Evolutionary conservation across 2,113 vertebrate species (phyloP), one percentile per base, ranked within the genome.

Genomic region (Panurus biarmicus): DNA sequence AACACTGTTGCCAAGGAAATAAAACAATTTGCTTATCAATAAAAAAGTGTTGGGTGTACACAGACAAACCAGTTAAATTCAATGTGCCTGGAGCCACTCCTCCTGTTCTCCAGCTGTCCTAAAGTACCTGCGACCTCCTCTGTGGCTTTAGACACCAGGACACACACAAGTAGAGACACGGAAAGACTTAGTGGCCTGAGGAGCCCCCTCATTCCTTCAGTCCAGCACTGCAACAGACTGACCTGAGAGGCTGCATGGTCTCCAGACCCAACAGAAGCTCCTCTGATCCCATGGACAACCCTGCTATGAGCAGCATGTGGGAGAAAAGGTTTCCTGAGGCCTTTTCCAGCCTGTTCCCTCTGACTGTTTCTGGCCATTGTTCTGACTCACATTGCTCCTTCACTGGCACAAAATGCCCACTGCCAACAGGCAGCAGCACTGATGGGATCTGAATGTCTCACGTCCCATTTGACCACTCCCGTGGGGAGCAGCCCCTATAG

Each of bases 1-100:
- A 95, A 89, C 91, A 94, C 47, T 12, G 45, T 91, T 33, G 16
- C 85, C 80, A 94, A 89, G 93, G 89, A 96, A 95, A 91, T 81
- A 69, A 35, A 60, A 67, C 65, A 51, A 33, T 12, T 35, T 8
- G 11, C 78, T 93, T 94, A 96, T 91, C 87, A 82, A 85, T 80
- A 76, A 44, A 25, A 25, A 77, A 64, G 23, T 12, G 25, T 31
- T 45, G 70, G 45, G 65, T 70, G 65, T 51, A 57, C 54, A 50
- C 42, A 61, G 66, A 33, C 6, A 88, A 87, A 70, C 35, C 82
- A 71, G 35, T 33, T 58, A 38, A 66, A 91, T 86, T 75, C 0
- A 0, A 45, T 15, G 11, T 19, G 36, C 21, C 69, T 78, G 26
- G 62, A 86, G 69, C 35, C 26, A 36, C 47, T 69, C 40, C 65